phyloP scores from a whole-genome alignment of 2,888 invertebrate species.

The Lucinisca nassula region DNA sequence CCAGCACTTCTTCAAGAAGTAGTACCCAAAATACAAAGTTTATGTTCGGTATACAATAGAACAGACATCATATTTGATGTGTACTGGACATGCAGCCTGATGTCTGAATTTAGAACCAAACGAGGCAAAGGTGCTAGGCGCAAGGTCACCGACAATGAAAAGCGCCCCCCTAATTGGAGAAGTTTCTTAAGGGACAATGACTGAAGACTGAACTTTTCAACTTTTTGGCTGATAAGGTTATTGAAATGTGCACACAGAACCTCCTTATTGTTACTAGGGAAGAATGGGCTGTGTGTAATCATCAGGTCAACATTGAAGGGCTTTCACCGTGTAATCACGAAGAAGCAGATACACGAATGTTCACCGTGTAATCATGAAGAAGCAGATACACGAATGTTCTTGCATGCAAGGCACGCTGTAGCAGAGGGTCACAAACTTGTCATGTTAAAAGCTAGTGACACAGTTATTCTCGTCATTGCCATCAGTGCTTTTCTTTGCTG shows the following conservation, averaged over 20 bases:
- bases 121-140: constrained; percentile 51
- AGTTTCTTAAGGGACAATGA: constrained; percentile 48
- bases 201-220: constrained; percentile 63
- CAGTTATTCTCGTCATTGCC: constrained; percentile 49
- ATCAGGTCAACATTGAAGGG: neutral
- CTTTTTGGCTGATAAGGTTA: constrained; percentile 56
- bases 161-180: constrained; percentile 57
- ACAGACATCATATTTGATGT: constrained; percentile 61
- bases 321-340: no score
- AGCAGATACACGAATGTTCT: constrained; percentile 44
- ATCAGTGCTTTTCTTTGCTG: constrained; percentile 16
- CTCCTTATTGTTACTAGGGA: neutral
- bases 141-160: constrained; percentile 47
- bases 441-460: constrained; percentile 49
- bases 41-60: constrained; percentile 24
- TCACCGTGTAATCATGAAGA: constrained; percentile 33
- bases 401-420: constrained; percentile 38
- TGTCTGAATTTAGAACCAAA: constrained; percentile 55
- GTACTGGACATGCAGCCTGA: constrained; percentile 29
- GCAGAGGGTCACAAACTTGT: constrained; percentile 27
- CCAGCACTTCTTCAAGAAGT: constrained; percentile 23
- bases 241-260: neutral
- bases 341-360: no score
- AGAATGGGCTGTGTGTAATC: neutral
- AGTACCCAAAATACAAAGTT: constrained; percentile 36